phyloP scores from a whole-genome alignment of 2,888 invertebrate species.

The Tortricodes alternella region DNA sequence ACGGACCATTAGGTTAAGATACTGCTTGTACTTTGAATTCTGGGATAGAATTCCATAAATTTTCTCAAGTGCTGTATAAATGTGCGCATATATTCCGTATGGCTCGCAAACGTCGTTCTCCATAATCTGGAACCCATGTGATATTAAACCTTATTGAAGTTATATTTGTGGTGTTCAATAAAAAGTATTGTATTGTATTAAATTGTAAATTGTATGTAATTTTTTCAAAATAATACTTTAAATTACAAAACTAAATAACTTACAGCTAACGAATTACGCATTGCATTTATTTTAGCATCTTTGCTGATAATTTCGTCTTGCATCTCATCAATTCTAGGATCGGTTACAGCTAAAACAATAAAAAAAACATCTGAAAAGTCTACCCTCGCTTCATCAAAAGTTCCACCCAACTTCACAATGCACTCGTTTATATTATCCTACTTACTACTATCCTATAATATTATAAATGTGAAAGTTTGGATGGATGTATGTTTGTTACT shows the following conservation, averaged over 20 bases:
- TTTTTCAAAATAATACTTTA: too few relatives aligned
- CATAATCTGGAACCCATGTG: constrained; percentile 56
- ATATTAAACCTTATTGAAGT: neutral
- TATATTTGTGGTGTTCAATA: too few relatives aligned
- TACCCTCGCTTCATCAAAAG: too few relatives aligned
- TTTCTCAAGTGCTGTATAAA: constrained; percentile 74
- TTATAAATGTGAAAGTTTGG: too few relatives aligned
- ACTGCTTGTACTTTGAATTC: constrained; percentile 68
- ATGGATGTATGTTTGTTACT: too few relatives aligned
- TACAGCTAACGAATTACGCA: constrained; percentile 74
- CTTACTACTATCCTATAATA: too few relatives aligned
- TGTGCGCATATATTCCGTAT: constrained; percentile 73
- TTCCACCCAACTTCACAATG: too few relatives aligned
- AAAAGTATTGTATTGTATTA: neutral
- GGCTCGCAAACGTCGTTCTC: constrained; percentile 76
- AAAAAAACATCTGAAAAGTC: neutral
- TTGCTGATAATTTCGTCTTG: constrained; percentile 63
- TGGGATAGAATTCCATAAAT: constrained; percentile 68
- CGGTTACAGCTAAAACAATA: constrained; percentile 51
- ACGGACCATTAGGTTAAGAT: constrained; percentile 65
- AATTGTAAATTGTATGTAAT: neutral
- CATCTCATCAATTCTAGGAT: constrained; percentile 66
- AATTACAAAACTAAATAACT: too few relatives aligned
- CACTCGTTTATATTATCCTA: too few relatives aligned
- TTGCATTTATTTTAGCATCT: constrained; percentile 72